A percentile compares a stretch with the other conserved stretches of the same genome.
Evolutionary conservation across 2,113 vertebrate genomes (phyloP).

Genomic region (Cheilinus undulatus): DNA sequence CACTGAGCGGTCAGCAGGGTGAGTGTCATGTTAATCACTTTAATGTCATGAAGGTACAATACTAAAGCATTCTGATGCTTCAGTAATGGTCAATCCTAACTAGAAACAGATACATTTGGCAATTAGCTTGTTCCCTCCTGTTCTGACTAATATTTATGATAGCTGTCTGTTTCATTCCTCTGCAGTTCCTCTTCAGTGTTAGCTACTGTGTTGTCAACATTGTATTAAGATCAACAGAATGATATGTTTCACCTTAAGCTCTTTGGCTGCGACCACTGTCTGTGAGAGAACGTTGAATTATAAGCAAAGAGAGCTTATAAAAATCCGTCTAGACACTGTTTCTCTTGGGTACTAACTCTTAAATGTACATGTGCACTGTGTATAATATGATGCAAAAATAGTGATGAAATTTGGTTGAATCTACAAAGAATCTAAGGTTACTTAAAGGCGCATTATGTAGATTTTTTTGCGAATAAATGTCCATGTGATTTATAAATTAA

Average conservation of each 20-base stretch:
- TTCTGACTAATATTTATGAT: no score
- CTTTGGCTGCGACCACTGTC: constrained; percentile 45
- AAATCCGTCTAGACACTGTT: constrained; percentile 32
- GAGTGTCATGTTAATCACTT: background rate
- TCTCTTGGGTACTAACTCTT: no score
- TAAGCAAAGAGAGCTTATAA: constrained; percentile 40
- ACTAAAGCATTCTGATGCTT: background rate
- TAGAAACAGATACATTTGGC: no score
- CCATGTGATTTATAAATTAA: no score
- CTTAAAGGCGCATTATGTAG: no score
- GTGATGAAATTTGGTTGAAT: no score
- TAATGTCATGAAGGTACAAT: background rate
- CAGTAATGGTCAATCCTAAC: no score
- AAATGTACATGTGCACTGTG: no score
- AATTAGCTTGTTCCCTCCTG: no score
- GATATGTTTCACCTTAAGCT: constrained; percentile 75
- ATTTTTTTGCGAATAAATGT: no score
- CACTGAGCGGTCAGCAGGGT: background rate
- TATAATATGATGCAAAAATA: no score
- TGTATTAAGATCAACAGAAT: constrained; percentile 72
- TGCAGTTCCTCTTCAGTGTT: constrained; percentile 49
- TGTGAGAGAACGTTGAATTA: constrained; percentile 41
- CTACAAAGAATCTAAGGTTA: no score
- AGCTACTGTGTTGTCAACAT: constrained; percentile 78
- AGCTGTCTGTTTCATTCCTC: constrained; percentile 26